Conservation (phyloP, 2,797 vertebrate genomes). For the Myotis planiceps region DNA sequence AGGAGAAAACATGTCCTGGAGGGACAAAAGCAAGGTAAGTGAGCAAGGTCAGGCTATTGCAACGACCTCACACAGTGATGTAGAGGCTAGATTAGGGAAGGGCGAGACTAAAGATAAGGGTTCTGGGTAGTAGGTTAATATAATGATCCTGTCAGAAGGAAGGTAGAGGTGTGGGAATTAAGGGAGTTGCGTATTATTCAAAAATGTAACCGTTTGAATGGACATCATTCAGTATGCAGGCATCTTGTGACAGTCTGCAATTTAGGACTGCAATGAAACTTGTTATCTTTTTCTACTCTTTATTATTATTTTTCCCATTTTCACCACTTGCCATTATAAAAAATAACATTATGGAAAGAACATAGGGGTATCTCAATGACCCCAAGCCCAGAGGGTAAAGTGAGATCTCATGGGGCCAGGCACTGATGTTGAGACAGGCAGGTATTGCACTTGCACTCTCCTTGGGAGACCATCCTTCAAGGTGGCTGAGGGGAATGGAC, state of each 20-base stretch:
- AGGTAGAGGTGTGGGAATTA: neutral
- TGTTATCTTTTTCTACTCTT: no score
- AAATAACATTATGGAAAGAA: neutral
- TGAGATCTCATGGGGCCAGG: neutral
- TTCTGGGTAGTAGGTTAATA: fast-evolving
- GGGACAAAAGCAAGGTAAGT: neutral
- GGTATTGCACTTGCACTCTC: neutral
- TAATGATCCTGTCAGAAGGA: neutral
- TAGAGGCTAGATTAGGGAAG: neutral
- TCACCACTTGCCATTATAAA: neutral
- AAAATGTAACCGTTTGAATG: neutral
- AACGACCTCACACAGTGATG: neutral
- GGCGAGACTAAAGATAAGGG: neutral
- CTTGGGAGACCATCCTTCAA: neutral
- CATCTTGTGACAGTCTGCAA: neutral
- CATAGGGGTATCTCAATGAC: neutral
- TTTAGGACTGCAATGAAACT: no score
- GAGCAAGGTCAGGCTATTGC: neutral
- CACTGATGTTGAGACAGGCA: neutral
- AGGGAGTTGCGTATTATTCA: neutral
- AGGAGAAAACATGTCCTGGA: neutral
- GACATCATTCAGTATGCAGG: neutral
- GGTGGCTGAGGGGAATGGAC: neutral
- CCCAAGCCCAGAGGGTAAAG: neutral
- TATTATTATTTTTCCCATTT: no score